Evolutionary conservation across 2,888 invertebrate genomes (phyloP), one percentile per base, ranked within the genome.

Genomic region (Mayetiola destructor): DNA sequence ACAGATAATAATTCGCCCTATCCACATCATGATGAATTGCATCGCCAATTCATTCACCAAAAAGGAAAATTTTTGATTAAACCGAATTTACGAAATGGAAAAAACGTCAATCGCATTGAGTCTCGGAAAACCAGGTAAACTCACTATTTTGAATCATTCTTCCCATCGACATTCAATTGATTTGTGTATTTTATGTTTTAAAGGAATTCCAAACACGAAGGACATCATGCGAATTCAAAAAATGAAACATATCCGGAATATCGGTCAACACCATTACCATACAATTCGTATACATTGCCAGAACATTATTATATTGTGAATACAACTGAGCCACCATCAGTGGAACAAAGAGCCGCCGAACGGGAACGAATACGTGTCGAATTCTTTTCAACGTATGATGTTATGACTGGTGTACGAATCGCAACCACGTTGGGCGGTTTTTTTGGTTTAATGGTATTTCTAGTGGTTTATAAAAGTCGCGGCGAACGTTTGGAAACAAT

Each of bases 401-500:
- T 87, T 71, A 91, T 90, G 90, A 92, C 91, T 65, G 92, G 92
- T 63, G 82, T 92, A 62, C 81, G 91, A 62, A 92, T 92, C 73
- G 92, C 92, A 64, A 88, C 88, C 64, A 92, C 92, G 3, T 77
- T 93, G 56, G 90, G 91, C 65, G 89, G 89, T 65, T 90, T 92
- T 74, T 92, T 92, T 74, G 85, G 87, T 61, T 77, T 92, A 66
- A 91, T 92, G 85, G 89, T 91, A 54, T 83, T 92, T 69, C 79
- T 92, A 68, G 86, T 93, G 64, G 81, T 92, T 61, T 92, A 89
- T 77, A 93, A 93, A 74, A 89, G 88, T 72, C 85, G 85, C 64
- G 84, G 84, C 68, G 83, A 84, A 76, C 80, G 84, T 60, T 79
- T 83, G 60, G 82, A 82, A 67, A 84, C 84, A 56, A 69, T 84